Base-by-base conservation (phyloP, 2,888 invertebrate genomes). In the Acleris laterana region DNA sequence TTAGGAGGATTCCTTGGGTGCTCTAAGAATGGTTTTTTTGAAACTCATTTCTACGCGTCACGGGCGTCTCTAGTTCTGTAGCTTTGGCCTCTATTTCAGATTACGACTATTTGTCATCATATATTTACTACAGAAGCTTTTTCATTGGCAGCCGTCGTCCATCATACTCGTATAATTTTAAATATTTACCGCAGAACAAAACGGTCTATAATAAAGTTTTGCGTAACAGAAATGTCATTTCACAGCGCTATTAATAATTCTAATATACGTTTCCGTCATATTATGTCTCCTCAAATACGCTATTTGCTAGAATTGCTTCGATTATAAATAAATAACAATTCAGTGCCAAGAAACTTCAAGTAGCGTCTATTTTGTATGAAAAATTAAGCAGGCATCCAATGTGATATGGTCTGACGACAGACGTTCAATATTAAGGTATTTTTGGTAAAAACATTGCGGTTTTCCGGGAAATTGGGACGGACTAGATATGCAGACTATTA, bases 251-350 rank as follows among this genome's bases (percentile, higher is more conserved):
- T 64, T 46, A 53, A 59, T 63, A 51, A 51, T 49, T 53, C 17
- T n/a, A 28, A 59, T 59, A 13, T 22, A 59, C 38, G 32, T 42
- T 28, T 64, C 64, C 64, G 64, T 59, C 64, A 64, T 42, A 55
- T 42, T 55, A 55, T 42, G 55, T 55, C 55, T 19, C 53, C 53
- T 38, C 32, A 55, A 55, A 42, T 42, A 55, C 42, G 38, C 42
- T 13, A 19, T 20, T 63, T 55, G 50, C 57, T 51, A 44, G 65
- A 55, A 59, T 53, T 60, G 60, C 44, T 50, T 55, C 11, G 50
- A 65, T 50, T 65, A 65, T 65, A 65, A 65, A 61, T 65, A 65
- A 65, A 32, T 32, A 9, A 32, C 32, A 32, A 32, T 9, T 55
- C 28, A 42, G 44, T 13, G 44, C 44, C n/a, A 57, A 25, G 22